Conservation (phyloP, 2,888 invertebrate genomes). For the Trileptium ribeirensis region DNA sequence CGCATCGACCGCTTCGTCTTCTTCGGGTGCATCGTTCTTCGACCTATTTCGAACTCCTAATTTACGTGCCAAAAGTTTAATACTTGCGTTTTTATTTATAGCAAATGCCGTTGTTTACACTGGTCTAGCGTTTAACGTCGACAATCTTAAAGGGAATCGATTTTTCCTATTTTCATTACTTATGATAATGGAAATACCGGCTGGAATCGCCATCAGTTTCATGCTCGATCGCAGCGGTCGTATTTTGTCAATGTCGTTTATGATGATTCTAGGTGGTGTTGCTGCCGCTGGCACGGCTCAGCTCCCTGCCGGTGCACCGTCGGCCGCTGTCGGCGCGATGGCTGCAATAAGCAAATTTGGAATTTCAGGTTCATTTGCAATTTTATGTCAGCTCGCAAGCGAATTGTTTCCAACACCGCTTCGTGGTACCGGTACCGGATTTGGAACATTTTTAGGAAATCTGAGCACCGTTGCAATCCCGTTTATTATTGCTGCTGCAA, state of each 20-base stretch:
- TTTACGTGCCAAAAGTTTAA: not conserved
- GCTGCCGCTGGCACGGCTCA: not conserved
- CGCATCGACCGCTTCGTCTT: not conserved
- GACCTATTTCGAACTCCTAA: not conserved
- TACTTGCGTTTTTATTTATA: not conserved
- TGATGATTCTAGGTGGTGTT: not conserved
- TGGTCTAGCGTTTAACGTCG: not conserved
- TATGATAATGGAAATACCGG: not conserved
- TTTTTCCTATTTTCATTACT: not conserved
- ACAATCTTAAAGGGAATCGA: not conserved
- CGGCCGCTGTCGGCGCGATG: not conserved
- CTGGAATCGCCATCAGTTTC: not conserved
- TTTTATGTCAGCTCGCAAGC: not conserved
- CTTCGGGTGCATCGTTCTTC: not conserved
- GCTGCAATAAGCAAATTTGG: not conserved
- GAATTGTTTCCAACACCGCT: not conserved
- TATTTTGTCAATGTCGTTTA: not conserved
- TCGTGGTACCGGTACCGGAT: not conserved
- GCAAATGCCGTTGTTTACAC: not conserved
- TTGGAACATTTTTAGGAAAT: not conserved
- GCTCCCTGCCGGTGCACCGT: not conserved
- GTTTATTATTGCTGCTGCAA: not conserved
- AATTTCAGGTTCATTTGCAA: not conserved
- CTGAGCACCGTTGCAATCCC: not conserved
- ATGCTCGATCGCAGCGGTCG: not conserved